A percentile compares a stretch with the other conserved stretches of the same genome.
Evolutionary conservation across 2,113 vertebrate genomes (phyloP).

Genomic region (human): DNA sequence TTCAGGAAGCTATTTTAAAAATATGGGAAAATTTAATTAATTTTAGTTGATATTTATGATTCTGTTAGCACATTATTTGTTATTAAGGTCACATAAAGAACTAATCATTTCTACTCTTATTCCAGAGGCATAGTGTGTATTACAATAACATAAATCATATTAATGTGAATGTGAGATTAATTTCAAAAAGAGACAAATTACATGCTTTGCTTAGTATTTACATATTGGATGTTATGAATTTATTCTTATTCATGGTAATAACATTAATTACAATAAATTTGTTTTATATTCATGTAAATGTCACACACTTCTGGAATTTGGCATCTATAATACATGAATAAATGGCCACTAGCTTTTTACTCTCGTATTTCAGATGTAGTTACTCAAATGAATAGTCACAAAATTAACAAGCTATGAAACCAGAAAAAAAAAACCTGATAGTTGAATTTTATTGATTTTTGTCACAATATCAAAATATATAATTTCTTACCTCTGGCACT

Average conservation of each 20-base stretch:
- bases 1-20: conserved; percentile 52
- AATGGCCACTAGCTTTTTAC: conserved; percentile 48
- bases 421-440: not conserved
- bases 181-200: conserved; percentile 63
- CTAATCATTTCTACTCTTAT: conserved; percentile 46
- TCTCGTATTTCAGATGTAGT: conserved; percentile 33
- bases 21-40: conserved; percentile 62
- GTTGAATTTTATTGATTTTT: conserved; percentile 58
- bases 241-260: conserved; percentile 77
- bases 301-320: conserved; percentile 42
- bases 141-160: conserved; percentile 69
- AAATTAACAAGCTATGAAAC: conserved; percentile 65
- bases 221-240: conserved; percentile 71
- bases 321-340: conserved; percentile 53
- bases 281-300: conserved; percentile 64
- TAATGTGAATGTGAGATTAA: conserved; percentile 64
- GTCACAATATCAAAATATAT: conserved; percentile 53
- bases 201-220: conserved; percentile 74
- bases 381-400: conserved; percentile 58
- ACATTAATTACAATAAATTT: conserved; percentile 79
- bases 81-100: conserved; percentile 69
- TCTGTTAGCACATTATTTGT: conserved; percentile 55
- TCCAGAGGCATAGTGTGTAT: conserved; percentile 44
- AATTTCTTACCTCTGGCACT: conserved; percentile 51
- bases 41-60: conserved; percentile 70